Evolutionary conservation across 2,888 invertebrate species (phyloP).

Genomic region (Arctia plantaginis): DNA sequence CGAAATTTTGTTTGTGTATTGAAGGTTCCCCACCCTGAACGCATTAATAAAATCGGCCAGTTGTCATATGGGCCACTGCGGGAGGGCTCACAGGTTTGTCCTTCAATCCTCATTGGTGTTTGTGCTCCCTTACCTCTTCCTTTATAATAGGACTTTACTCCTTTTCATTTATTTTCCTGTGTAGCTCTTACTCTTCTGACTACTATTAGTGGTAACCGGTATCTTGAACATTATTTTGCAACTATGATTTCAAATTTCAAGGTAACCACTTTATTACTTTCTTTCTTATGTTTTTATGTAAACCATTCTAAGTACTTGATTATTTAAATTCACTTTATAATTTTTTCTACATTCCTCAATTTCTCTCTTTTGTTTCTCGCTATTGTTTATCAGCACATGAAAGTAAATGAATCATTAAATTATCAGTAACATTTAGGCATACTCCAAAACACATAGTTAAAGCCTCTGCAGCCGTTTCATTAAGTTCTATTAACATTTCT

Average conservation of each 20-base stretch:
- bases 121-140: conserved; percentile 81
- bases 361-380: conserved; percentile 63
- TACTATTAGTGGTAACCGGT: conserved; percentile 56
- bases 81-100: conserved; percentile 89
- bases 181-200: conserved; percentile 62
- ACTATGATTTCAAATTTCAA: conserved; percentile 53
- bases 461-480: conserved; percentile 79
- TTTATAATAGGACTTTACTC: conserved; percentile 65
- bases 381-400: conserved; percentile 86
- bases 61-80: conserved; percentile 89
- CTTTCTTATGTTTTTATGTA: conserved; percentile 28
- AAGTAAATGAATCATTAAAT: conserved; percentile 71
- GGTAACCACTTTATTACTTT: conserved; percentile 29
- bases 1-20: conserved; percentile 87
- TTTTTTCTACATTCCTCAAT: conserved; percentile 56
- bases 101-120: conserved; percentile 84
- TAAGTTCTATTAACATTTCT: conserved; percentile 46
- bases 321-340: conserved; percentile 60
- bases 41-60: conserved; percentile 88
- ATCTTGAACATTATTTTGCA: conserved; percentile 65
- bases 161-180: conserved; percentile 63
- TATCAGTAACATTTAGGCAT: conserved; percentile 54
- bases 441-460: conserved; percentile 61
- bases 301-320: conserved; percentile 65
- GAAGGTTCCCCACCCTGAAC: conserved; percentile 89